phyloP scores from a whole-genome alignment of 2,113 vertebrate genomes.

The Pipa parva region DNA sequence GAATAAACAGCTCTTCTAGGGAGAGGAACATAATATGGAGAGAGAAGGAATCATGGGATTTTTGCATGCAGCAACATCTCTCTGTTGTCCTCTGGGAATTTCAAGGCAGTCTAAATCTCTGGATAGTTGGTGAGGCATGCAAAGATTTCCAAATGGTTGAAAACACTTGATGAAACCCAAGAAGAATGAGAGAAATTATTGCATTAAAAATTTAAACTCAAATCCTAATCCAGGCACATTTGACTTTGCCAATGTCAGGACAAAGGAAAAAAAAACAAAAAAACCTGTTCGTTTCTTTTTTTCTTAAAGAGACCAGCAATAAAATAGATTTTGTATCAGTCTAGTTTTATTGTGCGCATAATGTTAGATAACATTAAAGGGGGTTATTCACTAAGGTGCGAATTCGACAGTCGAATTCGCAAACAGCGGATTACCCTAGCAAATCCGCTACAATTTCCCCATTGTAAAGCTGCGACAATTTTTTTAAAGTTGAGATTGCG shows the following conservation, averaged over 20 bases:
- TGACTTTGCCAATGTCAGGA: slow-evolving; percentile 39
- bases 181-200: slow-evolving; percentile 35
- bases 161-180: slow-evolving; percentile 36
- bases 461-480: too few species aligned
- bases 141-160: slow-evolving; percentile 26
- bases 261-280: too few species aligned
- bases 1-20: not conserved
- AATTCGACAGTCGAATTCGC: too few species aligned
- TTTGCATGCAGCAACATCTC: not conserved
- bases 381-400: too few species aligned
- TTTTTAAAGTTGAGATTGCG: too few species aligned
- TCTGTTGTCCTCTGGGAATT: slow-evolving; percentile 1
- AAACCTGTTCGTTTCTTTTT: too few species aligned
- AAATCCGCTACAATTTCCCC: too few species aligned
- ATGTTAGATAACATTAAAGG: too few species aligned
- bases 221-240: slow-evolving; percentile 33
- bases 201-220: slow-evolving; percentile 42
- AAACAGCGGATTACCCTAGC: too few species aligned
- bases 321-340: too few species aligned
- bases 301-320: too few species aligned
- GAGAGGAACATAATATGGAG: not conserved
- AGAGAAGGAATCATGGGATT: not conserved
- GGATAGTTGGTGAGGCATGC: slow-evolving; percentile 15
- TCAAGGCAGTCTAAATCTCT: slow-evolving; percentile 5
- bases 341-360: too few species aligned